These are phyloP conservation scores for Cordilura impudica DNA, from an alignment of 2,888 invertebrate genomes.

Conservation along the genomic window DNA sequence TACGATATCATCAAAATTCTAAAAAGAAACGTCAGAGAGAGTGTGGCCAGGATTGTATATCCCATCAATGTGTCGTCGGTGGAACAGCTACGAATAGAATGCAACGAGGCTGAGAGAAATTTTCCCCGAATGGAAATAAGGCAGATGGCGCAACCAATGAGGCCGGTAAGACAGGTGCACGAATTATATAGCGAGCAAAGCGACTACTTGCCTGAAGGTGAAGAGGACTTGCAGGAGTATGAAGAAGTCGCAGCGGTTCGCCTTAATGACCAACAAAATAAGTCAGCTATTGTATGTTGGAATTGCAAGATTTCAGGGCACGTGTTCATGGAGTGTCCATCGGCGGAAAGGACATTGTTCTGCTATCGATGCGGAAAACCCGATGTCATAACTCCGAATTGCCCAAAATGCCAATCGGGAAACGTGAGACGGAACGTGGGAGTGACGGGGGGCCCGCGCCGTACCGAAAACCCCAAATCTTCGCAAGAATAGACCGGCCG, in stretches of 20 bases:
- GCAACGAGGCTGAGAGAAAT: constrained; percentile 8
- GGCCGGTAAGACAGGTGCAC: not conserved
- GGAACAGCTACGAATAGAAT: constrained; percentile 7
- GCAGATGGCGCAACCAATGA: not conserved
- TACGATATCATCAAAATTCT: not conserved
- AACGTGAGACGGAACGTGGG: not conserved
- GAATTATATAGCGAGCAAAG: no score
- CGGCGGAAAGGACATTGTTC: not conserved
- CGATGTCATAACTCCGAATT: not conserved
- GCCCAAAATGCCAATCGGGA: not conserved
- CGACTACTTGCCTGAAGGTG: not conserved
- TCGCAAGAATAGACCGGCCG: no score
- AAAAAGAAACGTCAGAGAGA: not conserved
- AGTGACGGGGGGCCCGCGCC: not conserved
- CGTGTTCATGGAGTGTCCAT: not conserved
- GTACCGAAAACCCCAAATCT: no score
- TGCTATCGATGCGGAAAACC: not conserved
- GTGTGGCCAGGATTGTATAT: not conserved
- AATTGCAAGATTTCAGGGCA: not conserved
- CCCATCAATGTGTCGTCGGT: not conserved
- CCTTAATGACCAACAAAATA: not conserved
- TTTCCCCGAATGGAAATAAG: not conserved
- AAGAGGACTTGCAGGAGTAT: no score
- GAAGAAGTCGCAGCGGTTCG: not conserved
- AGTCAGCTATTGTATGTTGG: not conserved